Evolutionary conservation across 1,140 invertebrate species (phyloP).

Genomic region (Tetramorium simillimum): DNA sequence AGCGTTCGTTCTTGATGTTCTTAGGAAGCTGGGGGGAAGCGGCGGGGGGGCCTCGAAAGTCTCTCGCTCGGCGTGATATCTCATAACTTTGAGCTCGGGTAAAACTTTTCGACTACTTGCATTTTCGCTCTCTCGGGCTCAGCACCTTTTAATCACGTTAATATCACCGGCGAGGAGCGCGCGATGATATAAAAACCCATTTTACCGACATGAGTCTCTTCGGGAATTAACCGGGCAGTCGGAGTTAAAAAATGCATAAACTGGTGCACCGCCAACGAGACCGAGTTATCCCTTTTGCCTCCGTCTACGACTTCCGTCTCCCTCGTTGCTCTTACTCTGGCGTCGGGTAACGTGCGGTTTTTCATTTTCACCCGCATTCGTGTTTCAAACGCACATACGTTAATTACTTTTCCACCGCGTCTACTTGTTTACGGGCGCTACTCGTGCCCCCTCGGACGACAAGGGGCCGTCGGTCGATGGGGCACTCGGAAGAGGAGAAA

Average conservation of each 20-base stretch:
- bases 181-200: conserved; percentile 35
- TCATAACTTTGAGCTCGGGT: neutral
- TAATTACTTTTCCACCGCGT: conserved; percentile 57
- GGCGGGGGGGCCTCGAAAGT: too few relatives aligned
- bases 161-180: conserved; percentile 19
- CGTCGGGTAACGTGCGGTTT: conserved; percentile 45
- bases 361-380: conserved; percentile 53
- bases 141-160: conserved; percentile 32
- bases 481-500: conserved; percentile 5
- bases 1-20: conserved; percentile 6
- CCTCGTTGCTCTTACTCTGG: neutral
- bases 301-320: conserved; percentile 8
- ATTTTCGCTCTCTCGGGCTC: neutral
- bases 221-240: conserved; percentile 41
- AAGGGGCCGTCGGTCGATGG: conserved; percentile 21
- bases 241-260: conserved; percentile 52
- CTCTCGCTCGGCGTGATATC: neutral
- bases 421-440: conserved; percentile 43
- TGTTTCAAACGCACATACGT: conserved; percentile 58
- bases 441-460: conserved; percentile 7
- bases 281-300: conserved; percentile 3
- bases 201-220: conserved; percentile 32
- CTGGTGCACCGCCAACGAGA: conserved; percentile 37
- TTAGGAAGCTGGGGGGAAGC: neutral
- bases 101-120: neutral